Base-by-base conservation (phyloP, 2,888 invertebrate genomes). In the Drosophila greeni region DNA sequence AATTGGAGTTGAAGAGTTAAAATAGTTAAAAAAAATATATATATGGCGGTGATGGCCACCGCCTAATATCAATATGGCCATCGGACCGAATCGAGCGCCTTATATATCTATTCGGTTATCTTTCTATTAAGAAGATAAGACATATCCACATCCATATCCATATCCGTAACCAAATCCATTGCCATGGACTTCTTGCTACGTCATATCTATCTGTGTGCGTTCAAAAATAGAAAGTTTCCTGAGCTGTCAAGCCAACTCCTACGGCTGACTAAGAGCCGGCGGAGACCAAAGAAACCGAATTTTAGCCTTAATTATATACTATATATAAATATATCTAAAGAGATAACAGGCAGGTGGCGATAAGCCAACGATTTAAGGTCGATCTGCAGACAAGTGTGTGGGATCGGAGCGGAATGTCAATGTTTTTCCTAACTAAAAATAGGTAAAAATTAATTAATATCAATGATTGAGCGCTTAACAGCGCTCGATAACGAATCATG, bases 181-280 rank as follows among this genome's bases (percentile, higher is more conserved):
- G 26, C 58, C 51, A 24, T 47, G 60, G 45, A 70, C 57, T 65
- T 40, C 45, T 54, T 18, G 49, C 49, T 60, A 57, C 62, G 72
- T 72, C 67, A 73, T 56, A 47, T 3, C 29, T 20, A 45, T 18
- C 45, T 2, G 18, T 12, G 7, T 7, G 37, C 36, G 39, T 16
- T 8, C 54, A 45, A 58, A 64, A 64, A 60, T 66, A 54, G 58
- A 66, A 61, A 62, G 64, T 70, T 56, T 45, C 12, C 52, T 33
- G 45, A 18, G 68, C 45, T 45, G 45, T 18, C 45, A 29, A 31
- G 45, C 45, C 14, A 45, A 14, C 16, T n/a, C n/a, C n/a, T 4
- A 40, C 2, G 57, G 34, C 65, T 79, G 83, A 79, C 76, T 65
- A 73, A 79, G 55, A 59, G 53, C 31, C 55, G 53, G 45, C 37